Base-by-base conservation (phyloP, 2,797 vertebrate genomes). In the Enteromius paludinosus region DNA sequence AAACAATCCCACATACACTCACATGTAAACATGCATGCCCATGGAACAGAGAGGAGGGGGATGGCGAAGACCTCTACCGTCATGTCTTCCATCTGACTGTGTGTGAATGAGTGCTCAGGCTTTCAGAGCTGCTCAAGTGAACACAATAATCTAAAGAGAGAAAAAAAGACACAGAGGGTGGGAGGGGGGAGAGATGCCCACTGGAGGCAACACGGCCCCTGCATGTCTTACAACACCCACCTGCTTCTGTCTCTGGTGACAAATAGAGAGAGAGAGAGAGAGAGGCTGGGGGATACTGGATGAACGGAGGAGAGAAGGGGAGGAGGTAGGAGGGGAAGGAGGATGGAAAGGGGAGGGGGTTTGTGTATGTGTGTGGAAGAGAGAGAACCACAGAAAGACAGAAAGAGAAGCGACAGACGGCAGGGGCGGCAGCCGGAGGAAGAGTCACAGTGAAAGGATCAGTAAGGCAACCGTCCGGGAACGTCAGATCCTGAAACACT, bases 41-140 rank as follows among this genome's bases (percentile, higher is more conserved):
- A 89, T 92, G 90, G 86, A 83, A n/a, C 35, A 87, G 86, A 49
- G 85, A 69, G 74, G 77, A 23, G 76, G 84, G 83, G 79, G 76
- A 10, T 69, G 74, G 84, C 79, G 79, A 81, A 43, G 38, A 59
- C 38, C 23, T 72, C 33, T 75, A 71, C 70, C 64, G 75, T 38
- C 62, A 38, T 30, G 66, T 79, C 70, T 84, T 30, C 64, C 35
- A 35, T 52, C 41, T 65, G 69, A 74, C 35, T 73, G 20, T n/a
- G 78, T 54, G 75, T 45, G 18, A 49, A 85, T 35, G 47, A 71
- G 71, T 28, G 82, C 69, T 56, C 25, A 23, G 71, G 69, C 80
- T 83, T 83, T 74, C 68, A 78, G 68, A 47, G 56, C 81, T 81
- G 68, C 56, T 83, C 80, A 83, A 85, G 80, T 54, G 83, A 79